Evolutionary conservation across 2,888 invertebrate species (phyloP).

Genomic region (Lypha dubia): DNA sequence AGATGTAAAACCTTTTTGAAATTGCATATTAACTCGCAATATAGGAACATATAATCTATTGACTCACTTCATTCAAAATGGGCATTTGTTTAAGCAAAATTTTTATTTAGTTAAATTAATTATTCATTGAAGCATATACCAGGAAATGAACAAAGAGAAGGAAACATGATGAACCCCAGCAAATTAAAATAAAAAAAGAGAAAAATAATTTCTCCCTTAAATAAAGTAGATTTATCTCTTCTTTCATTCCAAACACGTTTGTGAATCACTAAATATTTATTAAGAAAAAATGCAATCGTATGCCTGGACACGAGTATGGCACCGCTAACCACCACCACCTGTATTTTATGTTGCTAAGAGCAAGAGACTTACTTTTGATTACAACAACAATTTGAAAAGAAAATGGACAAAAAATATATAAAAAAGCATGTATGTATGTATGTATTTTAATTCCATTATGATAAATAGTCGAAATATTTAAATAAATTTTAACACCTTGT

Average conservation of each 20-base stretch:
- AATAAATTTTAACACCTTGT: slow-evolving; percentile 65
- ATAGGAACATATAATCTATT: background rate
- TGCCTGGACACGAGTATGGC: slow-evolving; percentile 5
- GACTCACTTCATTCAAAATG: background rate
- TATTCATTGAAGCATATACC: slow-evolving; percentile 3
- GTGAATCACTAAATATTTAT: slow-evolving; percentile 41
- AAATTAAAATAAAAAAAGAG: background rate
- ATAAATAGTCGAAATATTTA: slow-evolving; percentile 54
- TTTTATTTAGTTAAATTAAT: background rate
- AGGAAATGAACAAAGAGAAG: slow-evolving; percentile 9
- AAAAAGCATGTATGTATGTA: too few relatives aligned
- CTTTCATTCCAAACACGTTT: slow-evolving; percentile 4
- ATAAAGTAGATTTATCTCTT: background rate
- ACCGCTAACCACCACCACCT: slow-evolving; percentile 50
- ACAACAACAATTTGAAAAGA: slow-evolving; percentile 11
- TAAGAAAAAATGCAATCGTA: slow-evolving; percentile 13
- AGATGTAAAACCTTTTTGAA: background rate
- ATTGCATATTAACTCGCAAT: background rate
- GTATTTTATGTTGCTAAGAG: slow-evolving; percentile 59
- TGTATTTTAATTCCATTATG: slow-evolving; percentile 41
- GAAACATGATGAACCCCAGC: background rate
- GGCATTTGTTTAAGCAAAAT: background rate
- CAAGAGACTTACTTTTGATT: background rate
- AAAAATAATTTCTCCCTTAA: background rate
- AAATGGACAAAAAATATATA: slow-evolving; percentile 4